Base-by-base conservation (phyloP, 1,140 invertebrate species). In the Macrosteles quadrilineatus region DNA sequence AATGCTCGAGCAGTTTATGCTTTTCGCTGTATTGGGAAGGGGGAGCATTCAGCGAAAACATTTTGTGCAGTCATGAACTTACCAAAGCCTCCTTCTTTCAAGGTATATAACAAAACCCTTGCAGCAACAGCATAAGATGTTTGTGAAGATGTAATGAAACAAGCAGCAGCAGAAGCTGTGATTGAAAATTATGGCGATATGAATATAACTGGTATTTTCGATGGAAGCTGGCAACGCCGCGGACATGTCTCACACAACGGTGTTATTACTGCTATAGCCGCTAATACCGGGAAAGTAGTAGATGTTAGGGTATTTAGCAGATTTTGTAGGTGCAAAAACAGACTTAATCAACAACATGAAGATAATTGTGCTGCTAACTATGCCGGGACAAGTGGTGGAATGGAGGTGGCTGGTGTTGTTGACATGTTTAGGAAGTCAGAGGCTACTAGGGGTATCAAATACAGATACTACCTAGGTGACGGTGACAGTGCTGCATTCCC, bases 391-490 rank as follows among this genome's bases (percentile, higher is more conserved):
- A 71, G 69, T 57, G 69, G 69, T 53, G 69, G 69, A 1, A 63
- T 71, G 69, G 69, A 68, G 50, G 69, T 71, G 14, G 29, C 63
- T 31, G 65, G 65, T 68, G 64, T 68, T 25, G 64, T 53, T 55
- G 6, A 25, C 23, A 55, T 19, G 17, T 25, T 55, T 19, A 55
- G 50, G 17, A 55, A 55, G 9, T 25, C 17, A 55, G 17, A 55
- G 23, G 17, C n/a, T n/a, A n/a, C n/a, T n/a, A n/a, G n/a, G n/a
- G n/a, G n/a, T n/a, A n/a, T n/a, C n/a, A n/a, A 55, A 55, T 55
- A 19, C 50, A 55, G 50, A 55, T 55, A 55, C 19, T 19, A 19
- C 23, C 9, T 55, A 25, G 50, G 63, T 17, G 69, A 71, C 64
- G 69, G 69, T 17, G 69, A 71, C 27, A 62, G 2, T n/a, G n/a